phyloP scores from a whole-genome alignment of 2,888 invertebrate species.

The Meliscaeva auricollis region DNA sequence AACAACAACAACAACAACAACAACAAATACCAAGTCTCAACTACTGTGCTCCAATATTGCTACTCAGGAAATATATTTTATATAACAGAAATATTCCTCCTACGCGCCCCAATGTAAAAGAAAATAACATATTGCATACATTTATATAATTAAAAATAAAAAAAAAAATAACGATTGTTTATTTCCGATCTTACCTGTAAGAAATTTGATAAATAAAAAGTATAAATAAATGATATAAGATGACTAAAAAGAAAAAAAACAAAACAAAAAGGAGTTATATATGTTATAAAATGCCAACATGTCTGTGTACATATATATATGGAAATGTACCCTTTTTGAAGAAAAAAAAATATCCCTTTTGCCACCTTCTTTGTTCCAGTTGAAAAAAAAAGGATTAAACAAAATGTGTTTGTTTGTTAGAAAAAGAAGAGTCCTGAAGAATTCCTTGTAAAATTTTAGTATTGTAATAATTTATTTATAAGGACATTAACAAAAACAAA shows the following conservation, averaged over 20 bases:
- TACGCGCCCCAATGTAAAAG: slow-evolving; percentile 47
- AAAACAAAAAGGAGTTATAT: slow-evolving; percentile 60
- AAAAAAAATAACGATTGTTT: slow-evolving; percentile 57
- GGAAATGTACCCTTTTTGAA: slow-evolving; percentile 59
- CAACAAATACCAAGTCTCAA: not conserved
- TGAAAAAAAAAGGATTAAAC: slow-evolving; percentile 25
- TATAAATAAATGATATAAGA: slow-evolving; percentile 57
- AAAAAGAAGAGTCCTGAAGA: slow-evolving; percentile 58
- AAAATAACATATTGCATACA: slow-evolving; percentile 63
- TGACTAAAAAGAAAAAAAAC: slow-evolving; percentile 33
- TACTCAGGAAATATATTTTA: slow-evolving; percentile 46
- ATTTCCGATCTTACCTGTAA: slow-evolving; percentile 66
- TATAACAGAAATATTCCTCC: slow-evolving; percentile 45
- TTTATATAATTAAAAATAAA: slow-evolving; percentile 61
- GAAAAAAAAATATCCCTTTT: slow-evolving; percentile 53
- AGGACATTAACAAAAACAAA: slow-evolving; percentile 53
- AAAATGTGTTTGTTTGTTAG: slow-evolving; percentile 58
- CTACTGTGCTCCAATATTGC: slow-evolving; percentile 14
- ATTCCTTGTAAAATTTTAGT: slow-evolving; percentile 74
- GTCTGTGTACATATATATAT: slow-evolving; percentile 34
- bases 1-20: slow-evolving; percentile 12
- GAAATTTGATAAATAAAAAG: slow-evolving; percentile 62
- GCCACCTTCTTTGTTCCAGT: slow-evolving; percentile 51
- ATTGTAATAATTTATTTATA: slow-evolving; percentile 75
- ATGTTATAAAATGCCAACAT: slow-evolving; percentile 32